Base-by-base conservation (phyloP, 1,140 invertebrate genomes). In the Zaprionus capensis region DNA sequence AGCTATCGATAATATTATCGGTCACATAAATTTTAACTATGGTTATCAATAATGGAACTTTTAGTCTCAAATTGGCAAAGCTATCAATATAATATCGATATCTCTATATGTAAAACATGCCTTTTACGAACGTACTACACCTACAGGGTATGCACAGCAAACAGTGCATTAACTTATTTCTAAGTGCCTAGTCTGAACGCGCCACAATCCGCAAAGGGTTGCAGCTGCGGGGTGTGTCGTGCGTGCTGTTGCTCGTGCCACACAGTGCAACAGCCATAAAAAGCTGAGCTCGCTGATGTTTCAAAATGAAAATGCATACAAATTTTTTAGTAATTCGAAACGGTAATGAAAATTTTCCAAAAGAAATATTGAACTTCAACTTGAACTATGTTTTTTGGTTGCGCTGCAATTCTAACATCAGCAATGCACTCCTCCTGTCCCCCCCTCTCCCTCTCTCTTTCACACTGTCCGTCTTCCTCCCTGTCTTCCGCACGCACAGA, bases 221-320 rank as follows among this genome's bases (percentile, higher is more conserved):
- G 84, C 63, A 34, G 24, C 62, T 31, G 14, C 12, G 36, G 65
- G 81, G 58, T 79, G 74, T 59, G 75, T 79, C 55, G 38, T 61
- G 20, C 24, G 22, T 53, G 17, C 20, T 53, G 49, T 44, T 49
- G 55, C 31, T 68, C 63, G 65, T 20, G 46, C 11, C 46, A 51
- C 20, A 20, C 20, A 20, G n/a, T 49, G 15, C 38, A 77, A 82
- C 77, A 75, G 49, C 59, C 71, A 81, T 83, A 84, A 78, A 78
- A 78, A 76, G 78, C 84, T 88, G 51, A 80, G 61, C 66, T 34
- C 41, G 28, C 44, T 17, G 41, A 44, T 44, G 41, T 46, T 46
- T 11, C 9, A 11, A 22, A 51, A 74, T 78, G 34, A 76, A 46
- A 82, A 75, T 80, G 83, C 84, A 62, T 68, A 72, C 63, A 78